phyloP scores from a whole-genome alignment of 2,797 vertebrate species.

The Molossus alvarezi region DNA sequence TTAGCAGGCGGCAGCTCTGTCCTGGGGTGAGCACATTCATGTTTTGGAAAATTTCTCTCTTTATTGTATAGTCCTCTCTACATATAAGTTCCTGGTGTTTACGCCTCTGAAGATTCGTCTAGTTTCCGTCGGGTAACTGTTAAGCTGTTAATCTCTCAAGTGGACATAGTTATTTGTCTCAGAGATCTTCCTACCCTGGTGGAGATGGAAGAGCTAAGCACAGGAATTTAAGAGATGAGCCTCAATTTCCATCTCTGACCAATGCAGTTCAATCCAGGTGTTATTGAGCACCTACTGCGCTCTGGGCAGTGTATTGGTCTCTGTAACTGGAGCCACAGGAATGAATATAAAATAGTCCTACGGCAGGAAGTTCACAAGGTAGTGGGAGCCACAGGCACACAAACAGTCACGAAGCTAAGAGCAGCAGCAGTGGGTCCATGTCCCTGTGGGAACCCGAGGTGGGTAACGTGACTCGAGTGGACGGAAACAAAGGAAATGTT shows the following conservation, averaged over 20 bases:
- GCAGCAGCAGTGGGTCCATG: fast-evolving
- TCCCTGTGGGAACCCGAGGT: fast-evolving
- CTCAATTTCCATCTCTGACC: not conserved
- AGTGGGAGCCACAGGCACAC: not conserved
- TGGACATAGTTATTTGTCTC: not conserved
- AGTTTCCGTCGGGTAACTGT: not conserved
- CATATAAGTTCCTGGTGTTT: not conserved
- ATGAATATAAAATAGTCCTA: not conserved
- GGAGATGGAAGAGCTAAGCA: not conserved
- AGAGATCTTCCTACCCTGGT: not conserved
- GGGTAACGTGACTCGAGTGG: not conserved
- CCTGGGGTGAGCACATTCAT: not conserved
- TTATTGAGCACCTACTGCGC: not conserved
- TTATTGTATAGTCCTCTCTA: not conserved
- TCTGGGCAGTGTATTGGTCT: not conserved
- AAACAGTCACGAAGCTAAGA: not conserved
- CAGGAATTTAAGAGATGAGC: not conserved
- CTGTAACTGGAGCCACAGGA: not conserved
- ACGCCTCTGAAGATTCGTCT: not conserved
- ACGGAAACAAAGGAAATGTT: not conserved
- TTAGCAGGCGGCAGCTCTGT: not conserved
- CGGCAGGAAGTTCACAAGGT: not conserved
- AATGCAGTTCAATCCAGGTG: not conserved
- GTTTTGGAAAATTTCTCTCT: not conserved
- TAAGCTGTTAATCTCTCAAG: not conserved